Evolutionary conservation across 1,140 invertebrate genomes (phyloP).

Genomic region (Caenorhabditis brenneri): DNA sequence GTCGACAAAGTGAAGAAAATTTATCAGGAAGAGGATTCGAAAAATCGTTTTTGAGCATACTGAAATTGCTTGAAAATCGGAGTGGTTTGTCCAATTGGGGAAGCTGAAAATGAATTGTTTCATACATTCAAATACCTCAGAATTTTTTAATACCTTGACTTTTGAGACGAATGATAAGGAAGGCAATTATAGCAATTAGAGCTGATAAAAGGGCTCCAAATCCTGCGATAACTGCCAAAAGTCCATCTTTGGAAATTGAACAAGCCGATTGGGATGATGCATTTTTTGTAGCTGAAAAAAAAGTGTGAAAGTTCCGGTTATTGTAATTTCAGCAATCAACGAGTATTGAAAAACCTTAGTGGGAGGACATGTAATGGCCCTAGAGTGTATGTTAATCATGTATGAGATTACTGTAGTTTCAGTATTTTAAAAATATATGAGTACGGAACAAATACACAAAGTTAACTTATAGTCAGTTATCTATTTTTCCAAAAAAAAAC

Average conservation of each 20-base stretch:
- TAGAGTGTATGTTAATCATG: no score
- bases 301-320: no score
- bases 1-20: neutral
- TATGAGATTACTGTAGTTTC: no score
- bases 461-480: no score
- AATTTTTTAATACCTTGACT: neutral
- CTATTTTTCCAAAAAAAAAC: no score
- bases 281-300: neutral
- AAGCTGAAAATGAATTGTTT: slow-evolving; percentile 3
- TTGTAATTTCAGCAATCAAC: no score
- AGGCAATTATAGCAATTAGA: neutral
- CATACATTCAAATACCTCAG: no score
- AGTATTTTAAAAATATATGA: no score
- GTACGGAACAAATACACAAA: no score
- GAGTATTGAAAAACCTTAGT: no score
- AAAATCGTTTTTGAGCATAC: slow-evolving; percentile 33
- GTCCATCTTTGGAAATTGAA: slow-evolving; percentile 24
- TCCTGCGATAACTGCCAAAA: slow-evolving; percentile 29
- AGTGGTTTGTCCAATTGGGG: neutral
- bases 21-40: neutral
- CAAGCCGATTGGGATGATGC: neutral
- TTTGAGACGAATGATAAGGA: neutral
- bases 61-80: slow-evolving; percentile 13
- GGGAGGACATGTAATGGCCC: no score
- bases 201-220: slow-evolving; percentile 26